Evolutionary conservation across 2,113 vertebrate genomes (phyloP), one percentile per base, ranked within the genome.

Genomic region (Grammatotria lemairii): DNA sequence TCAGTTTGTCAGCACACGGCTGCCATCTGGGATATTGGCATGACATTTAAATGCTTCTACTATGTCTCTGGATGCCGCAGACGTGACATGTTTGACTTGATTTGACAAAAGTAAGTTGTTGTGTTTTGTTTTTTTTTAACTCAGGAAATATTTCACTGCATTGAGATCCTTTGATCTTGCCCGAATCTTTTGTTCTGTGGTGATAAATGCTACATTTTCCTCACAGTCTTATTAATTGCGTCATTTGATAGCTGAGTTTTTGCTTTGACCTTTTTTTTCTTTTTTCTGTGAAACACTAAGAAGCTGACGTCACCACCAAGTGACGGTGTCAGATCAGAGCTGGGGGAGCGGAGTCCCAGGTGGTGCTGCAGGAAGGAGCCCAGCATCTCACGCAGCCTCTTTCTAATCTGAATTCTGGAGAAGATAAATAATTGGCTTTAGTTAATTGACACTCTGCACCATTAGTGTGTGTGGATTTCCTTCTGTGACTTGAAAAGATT

Each of bases 321-420:
- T 70, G 51, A 60, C 7, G 0, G 38, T 83, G 83, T 83, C 65
- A 40, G 70, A 85, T 70, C 79, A 12, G 55, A 68, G 54, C 4
- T 45, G 7, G 9, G 47, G 75, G 19, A 23, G 49, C 19, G 16
- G 53, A 75, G 87, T 92, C 89, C 73, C 83, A 89, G 87, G 86
- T 91, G 91, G 70, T 58, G 85, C 70, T 80, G 85, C 55, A 42
- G 85, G 68, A 89, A 7, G 4, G 49, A 85, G 26, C 38, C 26
- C 21, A 26, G 9, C 80, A 57, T 28, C 83, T 63, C 84, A 70
- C 23, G 14, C 78, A 80, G 42, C 54, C 40, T 19, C 38, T 40
- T 42, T 79, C 65, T 89, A 88, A 88, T 92, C 92, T 70, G 40
- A 87, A 40, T 93, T 86, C 33, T 87, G 86, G 31, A 92, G 75